Evolutionary conservation across 2,888 invertebrate species (phyloP), one percentile per base, ranked within the genome.

Genomic region (Eudemis profundana): DNA sequence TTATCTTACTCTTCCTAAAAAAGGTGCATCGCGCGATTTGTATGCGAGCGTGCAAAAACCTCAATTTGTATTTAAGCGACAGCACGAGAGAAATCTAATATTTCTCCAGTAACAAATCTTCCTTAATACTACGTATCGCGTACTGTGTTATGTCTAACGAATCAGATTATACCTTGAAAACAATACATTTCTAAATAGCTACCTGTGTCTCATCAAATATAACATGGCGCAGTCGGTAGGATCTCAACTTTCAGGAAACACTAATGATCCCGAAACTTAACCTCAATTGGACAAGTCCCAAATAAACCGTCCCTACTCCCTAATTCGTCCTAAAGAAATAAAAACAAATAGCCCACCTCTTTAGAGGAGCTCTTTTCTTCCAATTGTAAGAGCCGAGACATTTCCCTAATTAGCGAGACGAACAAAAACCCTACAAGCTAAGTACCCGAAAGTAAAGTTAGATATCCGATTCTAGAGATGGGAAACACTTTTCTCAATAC

Each of bases 271-370:
- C 14, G 42, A 17, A 42, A 42, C 42, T 42, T 7, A 42, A 42
- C 42, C 14, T 42, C 17, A 17, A 42, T 42, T 42, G 42, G 33
- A 42, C 42, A 42, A 42, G 42, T 17, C 19, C 42, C 10, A 33
- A 33, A 33, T 33, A 27, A 15, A 15, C 2, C 4, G 5, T 7
- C 7, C 54, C 10, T 15, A 17, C 17, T 12, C 17, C 3, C 15
- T 27, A 42, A 50, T 29, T 42, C 29, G 15, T 17, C 14, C 14
- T n/a, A 23, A 10, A 14, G 46, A 46, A 36, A 47, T 36, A 47
- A 59, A 59, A 59, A 23, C 36, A n/a, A 59, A 59, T 23, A 59
- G 15, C 36, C 59, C 42, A 54, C 46, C 21, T 59, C 29, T 47
- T 54, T 17, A 33, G 19, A 54, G 17, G 12, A 2, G 21, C 33